phyloP scores from a whole-genome alignment of 1,140 invertebrate species.

The Formica exsecta region DNA sequence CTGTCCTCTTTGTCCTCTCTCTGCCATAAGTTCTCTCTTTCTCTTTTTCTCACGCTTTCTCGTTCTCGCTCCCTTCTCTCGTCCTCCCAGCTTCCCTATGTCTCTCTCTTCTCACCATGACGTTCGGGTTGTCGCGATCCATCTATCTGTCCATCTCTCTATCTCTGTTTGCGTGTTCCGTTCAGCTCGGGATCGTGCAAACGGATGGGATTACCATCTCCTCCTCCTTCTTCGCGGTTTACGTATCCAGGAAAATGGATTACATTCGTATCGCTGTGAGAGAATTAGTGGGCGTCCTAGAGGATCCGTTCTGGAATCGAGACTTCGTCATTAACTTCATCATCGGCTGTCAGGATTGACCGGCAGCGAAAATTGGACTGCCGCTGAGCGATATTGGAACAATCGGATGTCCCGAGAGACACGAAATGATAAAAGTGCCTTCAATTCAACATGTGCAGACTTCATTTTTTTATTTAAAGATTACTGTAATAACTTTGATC shows the following conservation, averaged over 20 bases:
- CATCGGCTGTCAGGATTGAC: slow-evolving; percentile 8
- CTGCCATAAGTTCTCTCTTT: slow-evolving; percentile 17
- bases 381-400: neutral
- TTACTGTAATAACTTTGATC: neutral
- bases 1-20: slow-evolving; percentile 26
- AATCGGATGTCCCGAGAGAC: neutral
- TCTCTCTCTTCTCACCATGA: slow-evolving; percentile 26
- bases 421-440: too few species aligned
- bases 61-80: slow-evolving; percentile 53
- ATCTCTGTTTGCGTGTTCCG: slow-evolving; percentile 76
- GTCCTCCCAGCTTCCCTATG: neutral
- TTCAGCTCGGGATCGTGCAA: slow-evolving; percentile 79
- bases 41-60: slow-evolving; percentile 71
- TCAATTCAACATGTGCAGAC: too few species aligned
- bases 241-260: slow-evolving; percentile 64
- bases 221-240: slow-evolving; percentile 65
- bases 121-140: slow-evolving; percentile 60
- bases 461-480: neutral
- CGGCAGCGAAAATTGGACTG: too few species aligned
- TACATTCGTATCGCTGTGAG: slow-evolving; percentile 40
- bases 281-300: neutral
- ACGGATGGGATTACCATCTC: slow-evolving; percentile 78
- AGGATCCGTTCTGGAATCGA: slow-evolving; percentile 22
- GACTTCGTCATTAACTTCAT: slow-evolving; percentile 40
- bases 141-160: slow-evolving; percentile 77